Evolutionary conservation across 2,888 invertebrate genomes (phyloP).

Genomic region (Stenodera caucasica): DNA sequence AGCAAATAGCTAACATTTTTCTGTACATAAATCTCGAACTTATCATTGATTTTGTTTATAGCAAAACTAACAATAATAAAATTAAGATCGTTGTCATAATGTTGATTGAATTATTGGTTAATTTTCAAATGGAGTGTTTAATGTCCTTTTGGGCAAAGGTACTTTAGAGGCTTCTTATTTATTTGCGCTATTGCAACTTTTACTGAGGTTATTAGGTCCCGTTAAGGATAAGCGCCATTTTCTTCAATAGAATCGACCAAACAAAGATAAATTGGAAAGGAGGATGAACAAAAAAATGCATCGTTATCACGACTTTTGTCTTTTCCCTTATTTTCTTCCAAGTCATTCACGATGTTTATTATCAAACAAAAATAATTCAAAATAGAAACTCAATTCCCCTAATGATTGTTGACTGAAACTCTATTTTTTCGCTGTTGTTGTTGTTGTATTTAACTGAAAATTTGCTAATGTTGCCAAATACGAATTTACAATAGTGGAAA

Average conservation of each 20-base stretch:
- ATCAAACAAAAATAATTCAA: neutral
- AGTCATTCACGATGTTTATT: neutral
- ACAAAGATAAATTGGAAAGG: neutral
- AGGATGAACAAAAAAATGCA: neutral
- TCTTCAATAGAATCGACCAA: neutral
- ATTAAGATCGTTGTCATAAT: too few species aligned
- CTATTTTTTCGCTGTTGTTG: neutral
- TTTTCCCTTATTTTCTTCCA: neutral
- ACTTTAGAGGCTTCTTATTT: conserved; percentile 22
- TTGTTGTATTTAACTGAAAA: too few species aligned
- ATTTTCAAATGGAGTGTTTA: too few species aligned
- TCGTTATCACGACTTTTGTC: neutral
- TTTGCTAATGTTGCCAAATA: too few species aligned
- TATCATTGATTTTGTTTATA: neutral
- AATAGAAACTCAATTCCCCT: neutral
- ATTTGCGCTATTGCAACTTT: conserved; percentile 9
- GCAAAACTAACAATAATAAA: conserved; percentile 21
- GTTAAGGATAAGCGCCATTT: neutral
- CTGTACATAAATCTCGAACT: neutral
- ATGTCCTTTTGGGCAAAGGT: too few species aligned
- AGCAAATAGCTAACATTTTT: neutral
- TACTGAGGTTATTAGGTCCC: neutral
- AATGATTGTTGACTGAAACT: neutral
- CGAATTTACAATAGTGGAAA: too few species aligned
- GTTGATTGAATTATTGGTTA: too few species aligned